Percentiles rank a stretch among this genome's conserved stretches.
phyloP scores from a whole-genome alignment of 2,797 vertebrate species.

The Takifugu ocellatus region DNA sequence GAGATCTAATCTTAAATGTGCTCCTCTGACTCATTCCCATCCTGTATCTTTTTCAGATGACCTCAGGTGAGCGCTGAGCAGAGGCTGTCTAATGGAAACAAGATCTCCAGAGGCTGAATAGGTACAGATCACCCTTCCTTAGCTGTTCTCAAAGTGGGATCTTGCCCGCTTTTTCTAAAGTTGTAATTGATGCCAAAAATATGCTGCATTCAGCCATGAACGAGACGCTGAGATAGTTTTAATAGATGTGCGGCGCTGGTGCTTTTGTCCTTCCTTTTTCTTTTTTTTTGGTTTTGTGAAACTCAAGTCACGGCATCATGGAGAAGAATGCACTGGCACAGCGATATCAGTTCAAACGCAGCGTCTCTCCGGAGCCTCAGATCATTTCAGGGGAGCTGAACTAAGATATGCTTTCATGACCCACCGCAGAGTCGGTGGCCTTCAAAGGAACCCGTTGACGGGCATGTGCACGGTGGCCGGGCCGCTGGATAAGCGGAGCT shows the following conservation, averaged over 20 bases:
- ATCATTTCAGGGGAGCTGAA: conserved; percentile 63
- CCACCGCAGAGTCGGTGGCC: conserved; percentile 64
- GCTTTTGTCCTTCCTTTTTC: conserved; percentile 39
- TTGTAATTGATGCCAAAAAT: conserved; percentile 39
- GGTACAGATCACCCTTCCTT: conserved; percentile 51
- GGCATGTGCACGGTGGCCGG: conserved; percentile 41
- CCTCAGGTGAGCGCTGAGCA: conserved; percentile 35
- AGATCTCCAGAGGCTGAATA: conserved; percentile 36
- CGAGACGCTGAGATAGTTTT: conserved; percentile 9
- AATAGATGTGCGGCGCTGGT: conserved; percentile 31
- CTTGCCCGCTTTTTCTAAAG: conserved; percentile 20
- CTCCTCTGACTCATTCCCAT: conserved; percentile 33
- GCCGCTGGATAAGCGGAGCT: conserved; percentile 43
- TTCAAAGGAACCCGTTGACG: conserved; percentile 67
- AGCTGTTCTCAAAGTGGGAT: conserved; percentile 34
- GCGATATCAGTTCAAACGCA: conserved; percentile 77
- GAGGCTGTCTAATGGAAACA: conserved; percentile 53
- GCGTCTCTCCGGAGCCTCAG: conserved; percentile 54
- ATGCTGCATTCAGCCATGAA: conserved; percentile 13
- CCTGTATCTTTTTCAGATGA: conserved; percentile 56
- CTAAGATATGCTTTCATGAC: conserved; percentile 74
- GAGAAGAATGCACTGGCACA: conserved; percentile 62
- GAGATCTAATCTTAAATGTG: conserved; percentile 17
- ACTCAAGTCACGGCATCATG: conserved; percentile 63
- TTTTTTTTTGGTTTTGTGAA: conserved; percentile 51